Base-by-base conservation (phyloP, 92 coral and sea anemone species). In the Umimayanthus chanpuru region DNA sequence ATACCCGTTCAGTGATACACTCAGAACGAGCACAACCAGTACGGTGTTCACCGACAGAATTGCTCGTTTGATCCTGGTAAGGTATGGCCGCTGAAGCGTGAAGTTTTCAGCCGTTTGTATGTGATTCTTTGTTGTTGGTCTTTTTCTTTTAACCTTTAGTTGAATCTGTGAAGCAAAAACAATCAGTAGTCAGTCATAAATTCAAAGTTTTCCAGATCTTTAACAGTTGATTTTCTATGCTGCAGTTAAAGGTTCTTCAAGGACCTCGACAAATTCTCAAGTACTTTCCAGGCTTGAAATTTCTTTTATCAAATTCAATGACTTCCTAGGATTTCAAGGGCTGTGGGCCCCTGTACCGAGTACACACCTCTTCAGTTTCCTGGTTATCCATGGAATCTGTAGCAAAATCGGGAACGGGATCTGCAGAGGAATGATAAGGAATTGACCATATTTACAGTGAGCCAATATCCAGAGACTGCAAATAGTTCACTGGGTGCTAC, bases 1-100 rank as follows among this genome's bases (percentile, higher is more conserved):
- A 50, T 70, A 83, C 36, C 64, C 87, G 74, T 83, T 83, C 4
- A 83, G 64, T 21, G 78, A 44, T 71, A 83, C 1, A 83, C 87
- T 83, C 8, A 47, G 38, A 71, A 83, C 10, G 21, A 70, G 65
- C 15, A 70, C 4, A 9, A 70, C 32, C 25, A 50, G 18, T 18
- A 32, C 7, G 2, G 71, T 40, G 65, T 25, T 49, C 5, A 71
- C 55, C 26, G 66, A 83, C 6, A 41, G 74, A 41, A 70, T 4
- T 68, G 65, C n/a, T 70, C 66, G 65, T 70, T 25, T 83, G 11
- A 83, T 49, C 87, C n/a, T 12, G 65, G 74, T 16, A 25, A 47
- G 74, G 18, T 14, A 28, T 16, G 87, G 26, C 9, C 53, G 43
- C 78, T 70, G 74, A 16, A 71, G 58, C 30, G 78, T 43, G 15